Conservation (phyloP, 2,113 vertebrate species). For the Tympanuchus pallidicinctus region DNA sequence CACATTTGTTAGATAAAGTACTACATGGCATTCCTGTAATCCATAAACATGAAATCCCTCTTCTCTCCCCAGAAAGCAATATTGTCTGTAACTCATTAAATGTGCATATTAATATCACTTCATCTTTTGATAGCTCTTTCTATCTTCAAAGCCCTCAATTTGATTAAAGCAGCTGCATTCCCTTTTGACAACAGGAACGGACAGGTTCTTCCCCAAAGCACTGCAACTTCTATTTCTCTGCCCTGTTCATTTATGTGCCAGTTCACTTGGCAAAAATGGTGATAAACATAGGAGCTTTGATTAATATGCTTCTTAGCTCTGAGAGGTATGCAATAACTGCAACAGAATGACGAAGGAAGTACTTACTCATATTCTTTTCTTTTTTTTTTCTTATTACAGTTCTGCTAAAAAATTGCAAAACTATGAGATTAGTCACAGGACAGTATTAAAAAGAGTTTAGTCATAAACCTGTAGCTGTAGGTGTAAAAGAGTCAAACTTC, state of each 20-base stretch:
- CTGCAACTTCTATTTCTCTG: neutral
- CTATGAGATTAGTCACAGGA: neutral
- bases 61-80: neutral
- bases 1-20: neutral
- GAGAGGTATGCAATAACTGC: neutral
- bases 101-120: neutral
- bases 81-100: neutral
- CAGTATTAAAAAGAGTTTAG: neutral
- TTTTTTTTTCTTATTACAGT: neutral
- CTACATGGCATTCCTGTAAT: rapidly evolving
- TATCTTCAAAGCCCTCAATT: neutral
- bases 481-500: neutral
- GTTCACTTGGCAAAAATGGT: constrained; percentile 14
- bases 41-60: neutral
- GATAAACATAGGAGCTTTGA: neutral
- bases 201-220: neutral
- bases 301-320: neutral
- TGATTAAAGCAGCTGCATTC: neutral
- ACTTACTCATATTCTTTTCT: neutral
- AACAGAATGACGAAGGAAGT: neutral
- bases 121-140: neutral
- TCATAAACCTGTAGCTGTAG: neutral
- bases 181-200: neutral
- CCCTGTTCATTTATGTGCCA: neutral
- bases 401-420: neutral